Conservation (phyloP, 2,888 invertebrate genomes). For the Drosophila mayaguana region DNA sequence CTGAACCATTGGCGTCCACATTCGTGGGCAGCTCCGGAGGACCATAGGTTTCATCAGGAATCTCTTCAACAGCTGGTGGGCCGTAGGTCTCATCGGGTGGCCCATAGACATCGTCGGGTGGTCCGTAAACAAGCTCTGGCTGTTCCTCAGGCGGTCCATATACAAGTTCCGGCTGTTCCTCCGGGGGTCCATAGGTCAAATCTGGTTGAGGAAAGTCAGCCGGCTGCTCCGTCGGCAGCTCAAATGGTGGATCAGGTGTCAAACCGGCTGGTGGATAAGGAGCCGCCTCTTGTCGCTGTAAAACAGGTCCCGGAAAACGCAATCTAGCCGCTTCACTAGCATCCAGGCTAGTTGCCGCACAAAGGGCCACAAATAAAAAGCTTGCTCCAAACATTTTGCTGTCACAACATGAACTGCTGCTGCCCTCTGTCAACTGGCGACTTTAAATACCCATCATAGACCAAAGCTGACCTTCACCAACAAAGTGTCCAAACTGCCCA, state of each 20-base stretch:
- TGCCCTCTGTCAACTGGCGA: conserved; percentile 14
- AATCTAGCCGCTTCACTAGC: conserved; percentile 38
- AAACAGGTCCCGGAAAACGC: conserved; percentile 75
- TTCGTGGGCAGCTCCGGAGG: conserved; percentile 48
- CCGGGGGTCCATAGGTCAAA: conserved; percentile 72
- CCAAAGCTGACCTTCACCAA: conserved; percentile 50
- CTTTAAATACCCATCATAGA: conserved; percentile 55
- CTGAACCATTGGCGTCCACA: conserved; percentile 20
- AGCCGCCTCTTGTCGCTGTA: conserved; percentile 70
- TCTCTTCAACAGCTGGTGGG: conserved; percentile 42
- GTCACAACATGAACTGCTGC: conserved; percentile 57
- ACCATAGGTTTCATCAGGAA: conserved; percentile 47
- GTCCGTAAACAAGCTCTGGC: conserved; percentile 72
- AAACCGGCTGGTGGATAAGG: conserved; percentile 82
- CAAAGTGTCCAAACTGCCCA: conserved; percentile 37
- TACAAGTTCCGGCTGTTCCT: conserved; percentile 61
- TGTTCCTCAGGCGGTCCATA: conserved; percentile 75
- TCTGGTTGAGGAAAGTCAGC: conserved; percentile 64
- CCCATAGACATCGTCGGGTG: conserved; percentile 62
- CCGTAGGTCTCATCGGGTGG: conserved; percentile 55
- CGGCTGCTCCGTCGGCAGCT: conserved; percentile 73
- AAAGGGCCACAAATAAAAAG: conserved; percentile 33
- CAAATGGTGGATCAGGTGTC: conserved; percentile 78
- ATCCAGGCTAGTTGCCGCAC: conserved; percentile 27
- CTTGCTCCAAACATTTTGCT: conserved; percentile 55